These are phyloP conservation scores for Brevimyrus niger DNA, from an alignment of 2,113 vertebrate genomes.

Conservation along the genomic window DNA sequence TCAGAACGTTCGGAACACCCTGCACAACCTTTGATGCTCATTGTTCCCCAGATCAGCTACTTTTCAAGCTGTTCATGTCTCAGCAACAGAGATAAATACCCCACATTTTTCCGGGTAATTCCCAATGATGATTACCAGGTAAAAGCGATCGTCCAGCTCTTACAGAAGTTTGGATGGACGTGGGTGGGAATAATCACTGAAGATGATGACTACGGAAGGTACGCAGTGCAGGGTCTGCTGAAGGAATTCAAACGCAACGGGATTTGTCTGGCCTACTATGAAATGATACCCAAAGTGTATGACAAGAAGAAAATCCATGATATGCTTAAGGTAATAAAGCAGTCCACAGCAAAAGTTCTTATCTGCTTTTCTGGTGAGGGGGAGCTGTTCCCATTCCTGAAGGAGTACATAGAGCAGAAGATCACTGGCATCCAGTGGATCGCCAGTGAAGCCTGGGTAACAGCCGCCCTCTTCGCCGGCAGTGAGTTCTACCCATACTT, in stretches of 20 bases:
- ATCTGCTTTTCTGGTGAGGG: constrained; percentile 59
- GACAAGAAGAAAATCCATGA: constrained; percentile 24
- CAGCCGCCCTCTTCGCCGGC: constrained; percentile 52
- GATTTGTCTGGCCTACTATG: constrained; percentile 43
- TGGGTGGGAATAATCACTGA: constrained; percentile 42
- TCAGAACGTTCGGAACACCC: background rate
- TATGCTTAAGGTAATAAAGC: constrained; percentile 44
- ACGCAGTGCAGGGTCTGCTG: constrained; percentile 38
- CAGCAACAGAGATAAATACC: constrained; percentile 52
- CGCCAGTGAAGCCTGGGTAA: constrained; percentile 65
- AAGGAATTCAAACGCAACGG: constrained; percentile 36
- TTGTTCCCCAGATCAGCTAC: constrained; percentile 55
- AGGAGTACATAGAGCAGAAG: constrained; percentile 56
- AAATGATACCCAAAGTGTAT: constrained; percentile 46
- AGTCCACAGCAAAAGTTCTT: constrained; percentile 54
- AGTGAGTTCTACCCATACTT: constrained; percentile 55
- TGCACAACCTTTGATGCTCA: background rate
- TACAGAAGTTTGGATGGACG: constrained; percentile 44
- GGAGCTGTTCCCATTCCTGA: constrained; percentile 58
- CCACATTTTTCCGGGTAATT: constrained; percentile 61
- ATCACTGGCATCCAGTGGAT: constrained; percentile 64
- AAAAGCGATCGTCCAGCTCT: constrained; percentile 39
- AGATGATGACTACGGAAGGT: constrained; percentile 46
- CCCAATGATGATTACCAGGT: constrained; percentile 64
- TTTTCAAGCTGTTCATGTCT: constrained; percentile 61